These are phyloP conservation scores for Perizoma flavofasciatum DNA, from an alignment of 2,888 invertebrate species.

Conservation along the genomic window DNA sequence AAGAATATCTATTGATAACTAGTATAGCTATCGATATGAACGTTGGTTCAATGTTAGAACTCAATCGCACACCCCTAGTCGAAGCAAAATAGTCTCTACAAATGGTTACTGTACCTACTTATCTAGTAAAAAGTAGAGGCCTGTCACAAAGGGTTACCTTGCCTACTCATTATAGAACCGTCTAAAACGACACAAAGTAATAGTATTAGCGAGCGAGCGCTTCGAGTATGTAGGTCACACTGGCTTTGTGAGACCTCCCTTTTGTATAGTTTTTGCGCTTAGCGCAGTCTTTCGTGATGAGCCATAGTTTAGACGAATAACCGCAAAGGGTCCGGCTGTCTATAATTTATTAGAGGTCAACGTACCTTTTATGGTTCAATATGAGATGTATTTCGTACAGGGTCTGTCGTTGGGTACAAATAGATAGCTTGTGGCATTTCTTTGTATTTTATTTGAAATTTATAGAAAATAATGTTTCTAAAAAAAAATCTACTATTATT, in stretches of 20 bases:
- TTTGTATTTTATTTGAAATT: background rate
- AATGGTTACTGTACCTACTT: too few relatives aligned
- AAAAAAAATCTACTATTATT: too few relatives aligned
- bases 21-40: too few relatives aligned
- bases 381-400: conserved; percentile 34
- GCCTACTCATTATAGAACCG: conserved; percentile 45
- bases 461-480: too few relatives aligned
- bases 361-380: conserved; percentile 40
- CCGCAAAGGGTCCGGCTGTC: conserved; percentile 48
- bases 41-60: too few relatives aligned
- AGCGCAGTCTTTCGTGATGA: conserved; percentile 48
- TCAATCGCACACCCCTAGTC: too few relatives aligned
- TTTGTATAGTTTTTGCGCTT: conserved; percentile 68
- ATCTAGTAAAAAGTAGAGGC: background rate
- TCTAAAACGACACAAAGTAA: conserved; percentile 62
- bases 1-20: too few relatives aligned
- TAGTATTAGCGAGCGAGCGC: conserved; percentile 60
- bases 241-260: conserved; percentile 62
- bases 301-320: conserved; percentile 57
- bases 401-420: conserved; percentile 20
- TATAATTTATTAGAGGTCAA: conserved; percentile 47
- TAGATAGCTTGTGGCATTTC: conserved; percentile 32
- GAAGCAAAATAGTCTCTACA: too few relatives aligned
- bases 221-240: conserved; percentile 63
- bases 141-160: conserved; percentile 38